A percentile compares a stretch with the other conserved stretches of the same genome.
Conservation (phyloP, 23 tunicate genomes). For the Halocynthia roretzi region DNA sequence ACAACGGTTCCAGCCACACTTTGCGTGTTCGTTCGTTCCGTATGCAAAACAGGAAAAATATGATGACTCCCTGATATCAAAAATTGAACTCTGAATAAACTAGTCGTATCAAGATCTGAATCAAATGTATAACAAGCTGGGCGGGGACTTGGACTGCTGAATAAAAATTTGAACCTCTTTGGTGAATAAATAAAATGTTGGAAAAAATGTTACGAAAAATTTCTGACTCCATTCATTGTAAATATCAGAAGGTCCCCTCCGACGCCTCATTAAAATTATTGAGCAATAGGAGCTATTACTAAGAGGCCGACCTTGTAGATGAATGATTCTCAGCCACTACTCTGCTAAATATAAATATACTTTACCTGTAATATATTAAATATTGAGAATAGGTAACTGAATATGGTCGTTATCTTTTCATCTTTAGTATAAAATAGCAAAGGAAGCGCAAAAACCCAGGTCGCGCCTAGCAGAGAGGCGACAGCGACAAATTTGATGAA, state of each 20-base stretch:
- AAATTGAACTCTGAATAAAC: not conserved
- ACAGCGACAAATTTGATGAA: constrained; percentile 21
- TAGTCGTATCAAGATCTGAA: no score
- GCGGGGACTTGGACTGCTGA: no score
- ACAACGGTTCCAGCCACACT: constrained; percentile 10
- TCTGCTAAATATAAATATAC: not conserved
- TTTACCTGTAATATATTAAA: constrained; percentile 20
- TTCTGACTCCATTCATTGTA: no score
- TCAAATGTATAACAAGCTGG: no score
- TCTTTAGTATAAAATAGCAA: not conserved
- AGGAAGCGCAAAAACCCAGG: constrained; percentile 29
- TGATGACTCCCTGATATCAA: constrained; percentile 25
- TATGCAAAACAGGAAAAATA: constrained; percentile 32
- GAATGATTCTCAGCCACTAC: not conserved
- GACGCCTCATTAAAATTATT: no score
- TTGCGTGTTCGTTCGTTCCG: constrained; percentile 22
- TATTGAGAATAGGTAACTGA: constrained; percentile 21
- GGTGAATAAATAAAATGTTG: no score
- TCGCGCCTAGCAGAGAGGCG: constrained; percentile 16
- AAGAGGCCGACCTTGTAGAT: no score
- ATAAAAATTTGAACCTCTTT: no score
- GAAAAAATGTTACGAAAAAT: no score
- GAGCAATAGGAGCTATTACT: no score
- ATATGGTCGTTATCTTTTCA: not conserved
- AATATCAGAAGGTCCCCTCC: no score